phyloP scores from a whole-genome alignment of 2,797 vertebrate species.

The Spondyliosoma cantharus region DNA sequence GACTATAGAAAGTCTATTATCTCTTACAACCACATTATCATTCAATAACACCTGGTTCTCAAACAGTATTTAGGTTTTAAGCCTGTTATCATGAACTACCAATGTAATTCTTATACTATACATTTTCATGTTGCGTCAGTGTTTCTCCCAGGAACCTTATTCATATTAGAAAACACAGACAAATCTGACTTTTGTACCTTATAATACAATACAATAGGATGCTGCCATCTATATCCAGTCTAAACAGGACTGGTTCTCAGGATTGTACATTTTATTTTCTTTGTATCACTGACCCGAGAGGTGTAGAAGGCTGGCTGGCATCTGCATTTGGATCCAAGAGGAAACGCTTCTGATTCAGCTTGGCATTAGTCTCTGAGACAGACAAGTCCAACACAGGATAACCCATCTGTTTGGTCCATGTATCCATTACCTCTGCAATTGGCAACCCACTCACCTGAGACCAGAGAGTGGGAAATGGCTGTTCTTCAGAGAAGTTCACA shows the following conservation, averaged over 20 bases:
- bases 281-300: constrained; percentile 70
- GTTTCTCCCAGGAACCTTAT: too few species aligned
- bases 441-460: constrained; percentile 86
- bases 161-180: too few species aligned
- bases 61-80: neutral
- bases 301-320: constrained; percentile 71
- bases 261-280: neutral
- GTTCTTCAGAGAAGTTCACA: neutral
- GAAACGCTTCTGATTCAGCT: constrained; percentile 89
- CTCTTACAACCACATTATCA: neutral
- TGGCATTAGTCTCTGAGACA: constrained; percentile 39
- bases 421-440: constrained; percentile 93
- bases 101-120: neutral
- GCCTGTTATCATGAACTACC: neutral
- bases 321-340: constrained; percentile 90
- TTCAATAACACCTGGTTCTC: neutral
- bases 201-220: neutral
- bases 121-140: too few species aligned
- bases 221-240: neutral
- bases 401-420: constrained; percentile 98
- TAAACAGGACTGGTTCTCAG: neutral
- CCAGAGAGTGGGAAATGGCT: constrained; percentile 6
- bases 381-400: constrained; percentile 89
- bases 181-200: too few species aligned
- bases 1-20: too few species aligned